Conservation (phyloP, 2,888 invertebrate species). For the Urechis unicinctus region DNA sequence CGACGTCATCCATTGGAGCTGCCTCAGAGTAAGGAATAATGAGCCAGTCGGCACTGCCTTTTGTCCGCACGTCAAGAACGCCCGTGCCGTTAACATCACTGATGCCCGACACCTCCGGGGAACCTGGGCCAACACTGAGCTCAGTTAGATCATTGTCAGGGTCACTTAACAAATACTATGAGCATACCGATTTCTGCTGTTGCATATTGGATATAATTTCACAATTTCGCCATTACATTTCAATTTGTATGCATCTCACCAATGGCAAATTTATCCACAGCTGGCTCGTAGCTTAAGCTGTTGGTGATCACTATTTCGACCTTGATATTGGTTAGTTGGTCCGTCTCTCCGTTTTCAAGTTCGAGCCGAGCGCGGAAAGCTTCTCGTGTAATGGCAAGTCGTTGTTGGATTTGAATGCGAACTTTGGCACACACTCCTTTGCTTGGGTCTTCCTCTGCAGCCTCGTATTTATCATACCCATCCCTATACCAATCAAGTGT, state of each 20-base stretch:
- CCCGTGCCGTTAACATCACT: constrained; percentile 24
- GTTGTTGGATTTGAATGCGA: constrained; percentile 14
- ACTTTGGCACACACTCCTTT: constrained; percentile 18
- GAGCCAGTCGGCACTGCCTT: constrained; percentile 24
- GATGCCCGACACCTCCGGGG: constrained; percentile 20
- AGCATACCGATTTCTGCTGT: background rate
- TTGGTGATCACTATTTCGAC: constrained; percentile 10
- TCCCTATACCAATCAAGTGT: constrained; percentile 21
- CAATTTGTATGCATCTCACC: too few species aligned
- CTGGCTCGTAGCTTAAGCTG: background rate
- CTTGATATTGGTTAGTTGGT: constrained; percentile 7
- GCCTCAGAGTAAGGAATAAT: constrained; percentile 28
- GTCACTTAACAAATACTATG: background rate
- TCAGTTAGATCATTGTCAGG: too few species aligned
- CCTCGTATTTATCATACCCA: constrained; percentile 15
- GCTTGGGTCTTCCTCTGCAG: constrained; percentile 13
- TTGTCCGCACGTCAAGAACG: constrained; percentile 6
- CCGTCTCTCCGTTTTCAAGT: constrained; percentile 15
- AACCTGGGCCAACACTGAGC: constrained; percentile 17
- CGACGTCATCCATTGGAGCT: constrained; percentile 21
- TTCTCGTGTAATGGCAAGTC: constrained; percentile 12
- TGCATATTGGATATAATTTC: too few species aligned
- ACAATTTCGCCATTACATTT: too few species aligned
- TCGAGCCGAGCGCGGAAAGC: constrained; percentile 14
- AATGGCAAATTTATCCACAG: constrained; percentile 5